Conservation (phyloP, 2,113 vertebrate genomes). For the Triplophysa tibetana region DNA sequence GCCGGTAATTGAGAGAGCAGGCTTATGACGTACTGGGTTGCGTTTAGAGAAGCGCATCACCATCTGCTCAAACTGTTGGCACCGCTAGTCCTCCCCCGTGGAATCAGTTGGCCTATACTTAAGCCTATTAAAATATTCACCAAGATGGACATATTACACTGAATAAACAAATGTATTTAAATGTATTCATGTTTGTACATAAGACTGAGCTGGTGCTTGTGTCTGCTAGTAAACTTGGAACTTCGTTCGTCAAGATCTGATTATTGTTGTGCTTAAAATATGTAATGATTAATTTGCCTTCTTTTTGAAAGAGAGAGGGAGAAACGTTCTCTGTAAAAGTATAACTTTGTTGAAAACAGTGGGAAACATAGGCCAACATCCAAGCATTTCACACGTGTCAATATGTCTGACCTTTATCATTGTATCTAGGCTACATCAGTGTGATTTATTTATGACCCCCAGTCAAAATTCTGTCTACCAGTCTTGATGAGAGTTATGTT, state of each 20-base stretch:
- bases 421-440: neutral
- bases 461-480: too few relatives aligned
- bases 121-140: neutral
- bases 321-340: neutral
- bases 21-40: neutral
- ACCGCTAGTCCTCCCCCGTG: neutral
- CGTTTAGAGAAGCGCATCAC: neutral
- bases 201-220: neutral
- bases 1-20: neutral
- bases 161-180: neutral
- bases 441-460: too few relatives aligned
- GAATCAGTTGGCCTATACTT: neutral
- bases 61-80: constrained; percentile 4
- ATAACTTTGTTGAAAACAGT: neutral
- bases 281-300: neutral
- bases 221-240: neutral
- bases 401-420: constrained; percentile 24
- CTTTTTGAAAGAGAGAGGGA: too few relatives aligned
- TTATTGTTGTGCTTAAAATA: too few relatives aligned
- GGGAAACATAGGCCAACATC: neutral
- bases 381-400: neutral
- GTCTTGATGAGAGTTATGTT: too few relatives aligned
- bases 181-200: neutral
- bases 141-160: neutral
- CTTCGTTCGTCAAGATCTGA: neutral